phyloP scores from a whole-genome alignment of 2,888 invertebrate species.

The Rugalucina vietnamica region DNA sequence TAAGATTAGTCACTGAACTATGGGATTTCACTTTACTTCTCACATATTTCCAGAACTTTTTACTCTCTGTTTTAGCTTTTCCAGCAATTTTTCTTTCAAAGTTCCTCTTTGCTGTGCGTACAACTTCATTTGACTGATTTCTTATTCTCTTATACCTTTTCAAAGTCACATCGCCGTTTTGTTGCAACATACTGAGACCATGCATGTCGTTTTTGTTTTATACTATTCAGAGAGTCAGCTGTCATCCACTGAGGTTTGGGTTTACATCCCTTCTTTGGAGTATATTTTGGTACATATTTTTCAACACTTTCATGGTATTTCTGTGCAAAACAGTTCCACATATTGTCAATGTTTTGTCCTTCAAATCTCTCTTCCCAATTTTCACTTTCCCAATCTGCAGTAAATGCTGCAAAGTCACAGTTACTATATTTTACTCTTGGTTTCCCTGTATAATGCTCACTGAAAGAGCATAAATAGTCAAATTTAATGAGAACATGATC shows the following conservation, averaged over 20 bases:
- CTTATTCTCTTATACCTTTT: background rate
- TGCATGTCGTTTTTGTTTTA: slow-evolving; percentile 18
- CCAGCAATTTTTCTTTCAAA: background rate
- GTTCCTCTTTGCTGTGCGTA: slow-evolving; percentile 14
- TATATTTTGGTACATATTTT: slow-evolving; percentile 23
- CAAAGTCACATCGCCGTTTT: slow-evolving; percentile 14
- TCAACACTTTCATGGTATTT: slow-evolving; percentile 26
- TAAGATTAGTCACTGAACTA: background rate
- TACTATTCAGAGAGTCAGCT: background rate
- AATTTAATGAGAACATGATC: slow-evolving; percentile 8
- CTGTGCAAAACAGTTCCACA: slow-evolving; percentile 22
- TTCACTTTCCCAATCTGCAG: background rate
- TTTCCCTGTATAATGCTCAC: slow-evolving; percentile 10
- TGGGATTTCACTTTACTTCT: slow-evolving; percentile 16
- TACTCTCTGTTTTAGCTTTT: slow-evolving; percentile 9
- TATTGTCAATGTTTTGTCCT: background rate
- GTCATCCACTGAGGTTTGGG: slow-evolving; percentile 27
- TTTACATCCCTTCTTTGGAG: slow-evolving; percentile 13
- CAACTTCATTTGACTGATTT: slow-evolving; percentile 8
- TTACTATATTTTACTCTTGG: slow-evolving; percentile 13
- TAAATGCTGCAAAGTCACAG: slow-evolving; percentile 17
- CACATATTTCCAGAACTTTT: slow-evolving; percentile 27
- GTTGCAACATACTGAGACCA: slow-evolving; percentile 13
- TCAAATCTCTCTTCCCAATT: slow-evolving; percentile 16
- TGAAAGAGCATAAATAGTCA: slow-evolving; percentile 13